Evolutionary conservation across 1,140 invertebrate genomes (phyloP).

Genomic region (Lerema accius): DNA sequence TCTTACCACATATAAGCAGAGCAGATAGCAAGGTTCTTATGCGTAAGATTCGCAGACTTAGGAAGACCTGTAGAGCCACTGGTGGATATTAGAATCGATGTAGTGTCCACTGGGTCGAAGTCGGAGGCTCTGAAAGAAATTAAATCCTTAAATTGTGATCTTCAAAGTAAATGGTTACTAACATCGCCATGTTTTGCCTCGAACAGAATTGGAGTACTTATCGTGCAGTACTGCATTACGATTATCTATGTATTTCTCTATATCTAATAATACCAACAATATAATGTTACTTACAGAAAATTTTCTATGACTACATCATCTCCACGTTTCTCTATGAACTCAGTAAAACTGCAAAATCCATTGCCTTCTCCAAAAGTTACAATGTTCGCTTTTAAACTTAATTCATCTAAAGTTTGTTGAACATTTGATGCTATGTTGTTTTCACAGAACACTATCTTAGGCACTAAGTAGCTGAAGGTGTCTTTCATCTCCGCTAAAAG

Average conservation of each 20-base stretch:
- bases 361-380: constrained; percentile 48
- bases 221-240: no score
- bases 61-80: constrained; percentile 59
- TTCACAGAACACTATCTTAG: constrained; percentile 55
- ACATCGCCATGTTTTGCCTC: no score
- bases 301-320: constrained; percentile 34
- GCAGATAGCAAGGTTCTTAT: constrained; percentile 46
- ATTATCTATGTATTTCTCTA: no score
- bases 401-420: constrained; percentile 31
- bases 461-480: constrained; percentile 40
- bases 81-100: constrained; percentile 45
- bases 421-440: constrained; percentile 38
- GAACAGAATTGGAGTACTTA: no score
- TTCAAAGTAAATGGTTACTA: no score
- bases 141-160: neutral
- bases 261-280: no score
- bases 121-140: constrained; percentile 40
- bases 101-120: constrained; percentile 50
- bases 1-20: constrained; percentile 45
- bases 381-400: constrained; percentile 37
- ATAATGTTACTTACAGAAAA: constrained; percentile 49
- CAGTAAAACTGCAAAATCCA: constrained; percentile 29
- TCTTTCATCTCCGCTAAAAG: constrained; percentile 48
- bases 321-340: constrained; percentile 45
- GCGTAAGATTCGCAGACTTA: constrained; percentile 45